Percentiles rank a stretch among this genome's conserved stretches.
phyloP scores from a whole-genome alignment of 2,888 invertebrate genomes.

The Cerastis leucographa region DNA sequence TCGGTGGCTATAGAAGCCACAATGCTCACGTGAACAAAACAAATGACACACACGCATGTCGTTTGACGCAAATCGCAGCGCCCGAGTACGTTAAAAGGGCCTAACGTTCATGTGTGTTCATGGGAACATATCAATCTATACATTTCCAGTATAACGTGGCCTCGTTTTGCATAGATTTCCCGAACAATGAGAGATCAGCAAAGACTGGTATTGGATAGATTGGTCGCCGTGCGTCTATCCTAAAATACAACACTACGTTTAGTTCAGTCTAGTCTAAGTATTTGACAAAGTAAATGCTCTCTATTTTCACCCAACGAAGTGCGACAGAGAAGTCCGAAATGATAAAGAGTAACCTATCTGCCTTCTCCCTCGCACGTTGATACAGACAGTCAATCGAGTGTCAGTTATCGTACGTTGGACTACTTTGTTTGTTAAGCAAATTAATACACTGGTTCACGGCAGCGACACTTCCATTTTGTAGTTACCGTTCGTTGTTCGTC shows the following conservation, averaged over 20 bases:
- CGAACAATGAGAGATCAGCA: too few species aligned
- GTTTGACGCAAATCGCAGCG: too few species aligned
- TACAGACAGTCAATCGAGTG: slow-evolving; percentile 37
- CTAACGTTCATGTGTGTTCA: too few species aligned
- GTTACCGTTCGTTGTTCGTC: slow-evolving; percentile 2
- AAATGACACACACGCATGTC: too few species aligned
- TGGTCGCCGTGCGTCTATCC: neutral
- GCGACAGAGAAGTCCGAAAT: neutral
- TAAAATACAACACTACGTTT: neutral
- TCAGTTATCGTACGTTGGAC: slow-evolving; percentile 34
- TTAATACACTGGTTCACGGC: slow-evolving; percentile 38
- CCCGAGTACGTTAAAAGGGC: too few species aligned
- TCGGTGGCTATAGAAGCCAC: too few species aligned
- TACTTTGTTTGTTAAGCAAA: slow-evolving; percentile 57
- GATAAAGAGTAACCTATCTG: neutral
- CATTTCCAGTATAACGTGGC: too few species aligned
- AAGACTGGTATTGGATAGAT: too few species aligned
- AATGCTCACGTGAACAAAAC: too few species aligned
- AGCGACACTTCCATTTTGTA: slow-evolving; percentile 45
- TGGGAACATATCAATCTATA: too few species aligned
- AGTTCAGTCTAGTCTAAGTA: neutral
- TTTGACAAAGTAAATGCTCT: neutral
- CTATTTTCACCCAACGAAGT: neutral
- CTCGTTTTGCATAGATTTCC: too few species aligned
- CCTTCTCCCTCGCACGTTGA: slow-evolving; percentile 5